Evolutionary conservation across 2,888 invertebrate species (phyloP), one percentile per base, ranked within the genome.

Genomic region (Polietes domitor): DNA sequence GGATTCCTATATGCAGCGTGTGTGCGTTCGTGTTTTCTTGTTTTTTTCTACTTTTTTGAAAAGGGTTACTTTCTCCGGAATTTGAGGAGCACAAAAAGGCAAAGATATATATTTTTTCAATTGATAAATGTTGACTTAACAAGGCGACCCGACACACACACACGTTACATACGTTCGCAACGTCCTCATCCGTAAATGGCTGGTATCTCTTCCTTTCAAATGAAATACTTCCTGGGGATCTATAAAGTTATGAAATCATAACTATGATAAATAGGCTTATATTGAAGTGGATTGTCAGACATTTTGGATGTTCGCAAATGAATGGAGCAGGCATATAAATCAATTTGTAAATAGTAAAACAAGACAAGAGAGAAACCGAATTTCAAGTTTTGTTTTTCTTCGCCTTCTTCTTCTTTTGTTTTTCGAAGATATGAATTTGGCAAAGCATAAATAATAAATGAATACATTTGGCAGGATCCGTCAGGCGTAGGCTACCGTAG

Each of bases 211-310:
- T 4, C 58, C 0, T 26, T 26, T 58, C 15, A 58, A 24, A 58
- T 26, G 32, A 28, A 37, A 15, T 24, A 58, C 26, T 65, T 65
- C 50, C 73, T 74, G 21, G 73, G 77, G 80, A 83, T 84, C 55
- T 70, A 83, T 80, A 83, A 72, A 81, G 75, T 84, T 72, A 72
- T 65, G 65, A 79, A 79, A 65, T 82, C 53, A 72, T 68, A 65
- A 61, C 37, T 72, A 47, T 61, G 73, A 82, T 19, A 70, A 74
- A 73, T 37, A 43, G 50, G 47, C 41, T 41, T 26, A 63, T 37
- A 63, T 53, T 21, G 50, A 71, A 77, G 68, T 68, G 68, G 24
- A 24, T 43, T 68, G 43, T 43, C 12, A 43, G 15, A 15, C 68
- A 28, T 15, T 68, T 19, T 37, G 4, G 41, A 6, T 32, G 19